Base-by-base conservation (phyloP, 1,140 invertebrate genomes). In the Drosophila asahinai region DNA sequence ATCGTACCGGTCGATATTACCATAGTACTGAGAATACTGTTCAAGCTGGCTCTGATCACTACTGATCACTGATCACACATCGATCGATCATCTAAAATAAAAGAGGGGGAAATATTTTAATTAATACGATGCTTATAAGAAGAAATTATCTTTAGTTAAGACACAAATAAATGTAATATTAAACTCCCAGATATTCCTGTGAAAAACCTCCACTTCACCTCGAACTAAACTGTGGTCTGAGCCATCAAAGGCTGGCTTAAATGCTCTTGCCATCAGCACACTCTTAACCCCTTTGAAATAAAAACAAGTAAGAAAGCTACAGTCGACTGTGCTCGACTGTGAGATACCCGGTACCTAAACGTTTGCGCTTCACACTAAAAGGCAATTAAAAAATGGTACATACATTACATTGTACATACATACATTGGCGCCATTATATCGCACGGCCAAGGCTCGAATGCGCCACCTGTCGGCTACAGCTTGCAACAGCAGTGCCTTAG, bases 1-100 rank as follows among this genome's bases (percentile, higher is more conserved):
- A 87, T 80, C 70, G 51, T 73, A 81, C 55, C 40, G 63, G 70
- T 54, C 36, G 36, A 71, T 66, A 30, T 57, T 64, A 57, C 68
- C 82, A 84, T 84, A 73, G 57, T 75, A 48, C 70, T 49, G 22
- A 22, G 36, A 15, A 40, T 54, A 47, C 14, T 14, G 30, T 22
- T 17, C 12, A 15, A 47, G 15, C 30, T 30, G 22, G 40, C 48
- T 27, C 33, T 55, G 52, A 36, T 36, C 33, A 36, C 33, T 36
- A 36, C 33, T 38, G 52, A 55, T 55, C 52, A 40, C 19, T 25
- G 33, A 75, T 68, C 40, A 52, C 55, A 15, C 54, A 47, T 22
- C 8, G 15, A 48, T 48, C 27, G 22, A 30, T 48, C 60, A 65
- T 64, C 65, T 67, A 30, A 14, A 40, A 6, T 2, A 57, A 1